phyloP scores from a whole-genome alignment of 2,888 invertebrate genomes.

The Drosophila basisetae region DNA sequence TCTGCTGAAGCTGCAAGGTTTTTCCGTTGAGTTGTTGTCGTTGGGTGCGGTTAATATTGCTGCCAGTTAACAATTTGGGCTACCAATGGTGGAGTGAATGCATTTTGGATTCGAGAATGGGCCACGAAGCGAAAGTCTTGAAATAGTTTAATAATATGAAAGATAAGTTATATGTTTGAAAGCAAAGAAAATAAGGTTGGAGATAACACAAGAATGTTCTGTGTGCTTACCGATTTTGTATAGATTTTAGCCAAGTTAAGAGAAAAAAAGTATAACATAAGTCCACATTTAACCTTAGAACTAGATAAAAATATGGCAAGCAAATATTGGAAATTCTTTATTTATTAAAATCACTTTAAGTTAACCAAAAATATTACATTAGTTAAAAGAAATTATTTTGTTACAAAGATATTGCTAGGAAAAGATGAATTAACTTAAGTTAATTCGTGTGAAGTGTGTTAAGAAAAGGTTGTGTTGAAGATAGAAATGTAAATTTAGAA shows the following conservation, averaged over 20 bases:
- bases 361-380: background rate
- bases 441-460: background rate
- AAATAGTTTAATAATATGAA: background rate
- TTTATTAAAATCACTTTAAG: background rate
- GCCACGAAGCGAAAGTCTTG: background rate
- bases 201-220: background rate
- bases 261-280: background rate
- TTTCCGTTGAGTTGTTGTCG: background rate
- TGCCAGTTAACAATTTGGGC: background rate
- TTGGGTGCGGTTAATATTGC: conserved; percentile 24
- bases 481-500: background rate
- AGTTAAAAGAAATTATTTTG: background rate
- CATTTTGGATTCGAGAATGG: background rate
- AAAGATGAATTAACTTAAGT: background rate
- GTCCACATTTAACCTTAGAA: background rate
- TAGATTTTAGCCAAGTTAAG: background rate
- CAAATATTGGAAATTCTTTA: background rate
- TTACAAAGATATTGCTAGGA: background rate
- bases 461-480: background rate
- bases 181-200: accelerated
- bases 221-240: background rate
- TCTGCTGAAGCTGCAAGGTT: background rate
- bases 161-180: background rate
- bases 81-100: background rate
- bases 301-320: background rate